These are phyloP conservation scores for Hemibagrus guttatus DNA, from an alignment of 2,797 vertebrate species.

Conservation along the genomic window DNA sequence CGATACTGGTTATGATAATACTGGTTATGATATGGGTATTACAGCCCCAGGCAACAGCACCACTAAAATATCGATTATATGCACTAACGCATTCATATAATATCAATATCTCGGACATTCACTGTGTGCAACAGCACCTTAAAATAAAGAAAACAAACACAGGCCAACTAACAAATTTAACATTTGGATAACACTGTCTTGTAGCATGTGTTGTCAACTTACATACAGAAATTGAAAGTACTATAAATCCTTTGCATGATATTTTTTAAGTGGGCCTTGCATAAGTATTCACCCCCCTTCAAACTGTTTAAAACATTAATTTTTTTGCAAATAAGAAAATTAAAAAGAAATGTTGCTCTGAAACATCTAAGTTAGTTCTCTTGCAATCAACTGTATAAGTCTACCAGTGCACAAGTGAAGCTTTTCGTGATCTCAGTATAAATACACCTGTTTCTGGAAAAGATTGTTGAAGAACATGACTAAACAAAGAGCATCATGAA, in stretches of 20 bases:
- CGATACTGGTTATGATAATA: slow-evolving; percentile 29
- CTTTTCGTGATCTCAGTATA: neutral
- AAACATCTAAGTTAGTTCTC: neutral
- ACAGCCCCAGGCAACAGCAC: slow-evolving; percentile 41
- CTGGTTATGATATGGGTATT: slow-evolving; percentile 11
- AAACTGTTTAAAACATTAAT: neutral
- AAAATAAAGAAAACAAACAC: slow-evolving; percentile 33
- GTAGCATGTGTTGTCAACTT: neutral
- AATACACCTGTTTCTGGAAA: neutral
- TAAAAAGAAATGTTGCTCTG: neutral
- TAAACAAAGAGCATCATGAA: neutral
- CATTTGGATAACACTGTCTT: slow-evolving; percentile 28
- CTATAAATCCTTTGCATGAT: slow-evolving; percentile 11
- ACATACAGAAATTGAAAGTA: slow-evolving; percentile 31
- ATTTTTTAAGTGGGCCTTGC: neutral
- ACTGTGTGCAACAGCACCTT: slow-evolving; percentile 43
- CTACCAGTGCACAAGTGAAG: neutral
- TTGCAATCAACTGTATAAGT: neutral
- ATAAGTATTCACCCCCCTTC: neutral
- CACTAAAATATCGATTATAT: slow-evolving; percentile 40
- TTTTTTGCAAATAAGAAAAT: neutral
- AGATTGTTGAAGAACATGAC: neutral
- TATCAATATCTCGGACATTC: slow-evolving; percentile 34
- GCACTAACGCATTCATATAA: slow-evolving; percentile 22
- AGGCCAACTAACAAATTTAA: slow-evolving; percentile 23